phyloP scores from a whole-genome alignment of 2,113 vertebrate genomes.

The Sebastes fasciatus region DNA sequence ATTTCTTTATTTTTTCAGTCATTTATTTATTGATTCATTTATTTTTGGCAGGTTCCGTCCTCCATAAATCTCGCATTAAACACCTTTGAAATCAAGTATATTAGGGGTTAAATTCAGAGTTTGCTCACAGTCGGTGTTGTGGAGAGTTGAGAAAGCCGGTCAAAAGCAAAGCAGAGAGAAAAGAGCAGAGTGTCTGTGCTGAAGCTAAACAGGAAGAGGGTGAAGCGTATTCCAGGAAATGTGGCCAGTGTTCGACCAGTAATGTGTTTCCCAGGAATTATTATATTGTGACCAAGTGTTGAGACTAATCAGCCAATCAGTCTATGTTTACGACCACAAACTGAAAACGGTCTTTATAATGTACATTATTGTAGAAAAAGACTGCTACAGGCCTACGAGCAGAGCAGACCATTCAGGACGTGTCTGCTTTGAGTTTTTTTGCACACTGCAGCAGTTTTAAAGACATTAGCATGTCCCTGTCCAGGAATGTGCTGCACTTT shows the following conservation, averaged over 20 bases:
- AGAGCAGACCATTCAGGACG: not conserved
- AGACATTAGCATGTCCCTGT: not conserved
- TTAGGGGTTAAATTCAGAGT: not conserved
- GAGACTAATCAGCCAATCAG: not conserved
- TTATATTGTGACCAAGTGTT: not conserved
- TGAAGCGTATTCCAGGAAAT: slow-evolving; percentile 35
- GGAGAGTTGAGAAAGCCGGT: not conserved
- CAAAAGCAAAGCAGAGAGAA: not conserved
- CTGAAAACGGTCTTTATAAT: not conserved
- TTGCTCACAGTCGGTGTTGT: too few relatives aligned
- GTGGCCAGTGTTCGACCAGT: not conserved
- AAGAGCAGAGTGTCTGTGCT: not conserved
- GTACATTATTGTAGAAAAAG: not conserved
- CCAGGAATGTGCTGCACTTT: slow-evolving; percentile 56
- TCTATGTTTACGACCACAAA: not conserved
- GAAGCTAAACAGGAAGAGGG: slow-evolving; percentile 43
- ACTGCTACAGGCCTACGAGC: not conserved
- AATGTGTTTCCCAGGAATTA: not conserved
- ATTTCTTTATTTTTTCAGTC: too few relatives aligned
- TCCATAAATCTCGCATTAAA: too few relatives aligned
- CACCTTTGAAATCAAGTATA: not conserved
- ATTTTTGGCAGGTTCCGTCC: too few relatives aligned
- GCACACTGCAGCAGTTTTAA: slow-evolving; percentile 31
- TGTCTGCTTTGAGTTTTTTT: slow-evolving; percentile 13
- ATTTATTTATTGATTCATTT: too few relatives aligned